Evolutionary conservation across 2,888 invertebrate genomes (phyloP).

Genomic region (Bugulina stolonifera): DNA sequence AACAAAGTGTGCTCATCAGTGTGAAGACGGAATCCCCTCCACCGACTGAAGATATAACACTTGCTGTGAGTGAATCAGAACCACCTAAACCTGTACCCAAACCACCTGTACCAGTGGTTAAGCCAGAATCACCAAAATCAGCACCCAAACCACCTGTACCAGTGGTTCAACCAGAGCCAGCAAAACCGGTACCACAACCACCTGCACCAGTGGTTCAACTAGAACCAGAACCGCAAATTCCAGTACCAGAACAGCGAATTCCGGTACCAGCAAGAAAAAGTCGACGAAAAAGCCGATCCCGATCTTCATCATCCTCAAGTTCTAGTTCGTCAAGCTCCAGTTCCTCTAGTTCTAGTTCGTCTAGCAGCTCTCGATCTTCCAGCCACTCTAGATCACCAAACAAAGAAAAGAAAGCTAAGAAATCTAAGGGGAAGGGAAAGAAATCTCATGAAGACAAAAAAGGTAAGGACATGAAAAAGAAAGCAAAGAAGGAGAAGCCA

Average conservation of each 20-base stretch:
- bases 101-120: not conserved
- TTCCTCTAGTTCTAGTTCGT: not conserved
- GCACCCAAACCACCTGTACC: not conserved
- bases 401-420: not conserved
- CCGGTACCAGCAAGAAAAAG: not conserved
- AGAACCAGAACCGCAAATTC: not conserved
- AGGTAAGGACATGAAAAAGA: not conserved
- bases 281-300: not conserved
- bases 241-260: not conserved
- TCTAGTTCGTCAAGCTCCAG: not conserved
- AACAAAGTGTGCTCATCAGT: not conserved
- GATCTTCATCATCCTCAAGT: not conserved
- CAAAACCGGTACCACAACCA: not conserved
- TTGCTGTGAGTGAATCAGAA: not conserved
- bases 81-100: not conserved
- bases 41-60: not conserved
- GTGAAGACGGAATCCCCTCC: not conserved
- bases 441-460: not conserved
- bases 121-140: not conserved
- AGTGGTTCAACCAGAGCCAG: not conserved
- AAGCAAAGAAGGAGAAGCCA: not conserved
- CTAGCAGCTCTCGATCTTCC: not conserved
- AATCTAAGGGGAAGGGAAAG: not conserved
- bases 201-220: not conserved
- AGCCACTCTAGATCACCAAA: not conserved